Percentiles rank a stretch among this genome's conserved stretches.
phyloP scores from a whole-genome alignment of 2,888 invertebrate species.

The Tholera decimalis region DNA sequence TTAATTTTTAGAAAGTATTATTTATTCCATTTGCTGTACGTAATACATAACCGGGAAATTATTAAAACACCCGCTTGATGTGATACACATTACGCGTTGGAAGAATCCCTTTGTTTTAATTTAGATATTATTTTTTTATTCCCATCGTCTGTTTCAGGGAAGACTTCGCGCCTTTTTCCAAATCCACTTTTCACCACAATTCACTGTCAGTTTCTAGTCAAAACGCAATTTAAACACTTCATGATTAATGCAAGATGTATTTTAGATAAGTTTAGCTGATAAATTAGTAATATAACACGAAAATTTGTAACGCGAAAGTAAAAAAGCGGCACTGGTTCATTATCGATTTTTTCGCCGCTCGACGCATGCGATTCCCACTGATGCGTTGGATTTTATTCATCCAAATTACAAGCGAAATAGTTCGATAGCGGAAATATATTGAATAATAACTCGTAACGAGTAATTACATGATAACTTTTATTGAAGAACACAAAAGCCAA shows the following conservation, averaged over 20 bases:
- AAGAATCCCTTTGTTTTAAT: constrained; percentile 73
- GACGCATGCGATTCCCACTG: constrained; percentile 72
- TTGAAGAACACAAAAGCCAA: constrained; percentile 89
- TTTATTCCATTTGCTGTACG: constrained; percentile 70
- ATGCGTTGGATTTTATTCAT: constrained; percentile 70
- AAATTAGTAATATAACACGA: constrained; percentile 69
- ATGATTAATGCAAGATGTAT: constrained; percentile 52
- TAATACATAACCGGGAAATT: constrained; percentile 65
- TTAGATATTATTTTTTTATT: constrained; percentile 71
- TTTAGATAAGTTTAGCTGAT: constrained; percentile 37
- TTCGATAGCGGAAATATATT: constrained; percentile 71
- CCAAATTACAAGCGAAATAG: constrained; percentile 65
- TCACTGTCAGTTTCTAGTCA: constrained; percentile 42
- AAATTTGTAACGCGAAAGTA: constrained; percentile 80
- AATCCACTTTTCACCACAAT: constrained; percentile 72
- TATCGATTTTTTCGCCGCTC: constrained; percentile 86
- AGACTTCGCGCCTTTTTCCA: constrained; percentile 89
- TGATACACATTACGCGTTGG: constrained; percentile 58
- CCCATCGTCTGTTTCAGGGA: constrained; percentile 69
- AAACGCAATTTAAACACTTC: constrained; percentile 55
- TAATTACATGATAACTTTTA: constrained; percentile 83
- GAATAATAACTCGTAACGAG: constrained; percentile 69
- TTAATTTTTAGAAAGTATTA: constrained; percentile 78
- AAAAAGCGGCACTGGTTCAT: constrained; percentile 87
- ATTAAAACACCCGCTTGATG: constrained; percentile 59